These are phyloP conservation scores for Gasterosteus nipponicus DNA, from an alignment of 2,113 vertebrate species.

Conservation along the genomic window DNA sequence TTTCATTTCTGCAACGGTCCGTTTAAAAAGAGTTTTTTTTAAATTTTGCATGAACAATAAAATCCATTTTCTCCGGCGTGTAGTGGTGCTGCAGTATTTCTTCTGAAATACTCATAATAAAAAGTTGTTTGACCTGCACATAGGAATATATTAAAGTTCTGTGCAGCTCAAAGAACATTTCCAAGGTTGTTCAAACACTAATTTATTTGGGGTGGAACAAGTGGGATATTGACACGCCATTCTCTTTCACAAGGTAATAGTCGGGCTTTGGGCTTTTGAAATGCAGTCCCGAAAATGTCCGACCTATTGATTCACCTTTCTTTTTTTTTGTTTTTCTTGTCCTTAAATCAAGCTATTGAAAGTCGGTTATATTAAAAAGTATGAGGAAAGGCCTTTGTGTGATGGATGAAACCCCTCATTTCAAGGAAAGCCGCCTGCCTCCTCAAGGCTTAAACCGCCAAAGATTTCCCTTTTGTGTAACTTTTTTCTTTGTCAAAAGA, in stretches of 20 bases:
- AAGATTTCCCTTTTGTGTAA: neutral
- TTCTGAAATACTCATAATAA: too few species aligned
- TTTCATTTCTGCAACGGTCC: neutral
- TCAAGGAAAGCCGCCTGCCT: slow-evolving; percentile 3
- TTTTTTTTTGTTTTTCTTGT: neutral
- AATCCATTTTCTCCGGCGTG: neutral
- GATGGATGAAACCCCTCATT: neutral
- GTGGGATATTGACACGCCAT: neutral
- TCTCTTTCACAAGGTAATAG: slow-evolving; percentile 24
- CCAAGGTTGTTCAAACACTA: slow-evolving; percentile 20
- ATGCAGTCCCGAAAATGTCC: slow-evolving; percentile 11
- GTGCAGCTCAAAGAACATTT: slow-evolving; percentile 3
- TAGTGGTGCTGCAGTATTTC: neutral
- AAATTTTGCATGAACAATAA: neutral
- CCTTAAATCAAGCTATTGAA: slow-evolving; percentile 7
- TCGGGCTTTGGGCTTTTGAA: neutral
- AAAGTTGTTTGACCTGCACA: neutral
- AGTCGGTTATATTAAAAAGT: slow-evolving; percentile 12
- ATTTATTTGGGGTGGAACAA: neutral
- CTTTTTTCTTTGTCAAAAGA: neutral
- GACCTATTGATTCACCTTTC: neutral
- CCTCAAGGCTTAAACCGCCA: slow-evolving; percentile 8
- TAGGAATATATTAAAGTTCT: neutral
- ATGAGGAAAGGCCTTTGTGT: slow-evolving; percentile 13
- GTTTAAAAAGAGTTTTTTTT: neutral